Evolutionary conservation across 2,113 vertebrate genomes (phyloP).

Genomic region (Noctilio leporinus): DNA sequence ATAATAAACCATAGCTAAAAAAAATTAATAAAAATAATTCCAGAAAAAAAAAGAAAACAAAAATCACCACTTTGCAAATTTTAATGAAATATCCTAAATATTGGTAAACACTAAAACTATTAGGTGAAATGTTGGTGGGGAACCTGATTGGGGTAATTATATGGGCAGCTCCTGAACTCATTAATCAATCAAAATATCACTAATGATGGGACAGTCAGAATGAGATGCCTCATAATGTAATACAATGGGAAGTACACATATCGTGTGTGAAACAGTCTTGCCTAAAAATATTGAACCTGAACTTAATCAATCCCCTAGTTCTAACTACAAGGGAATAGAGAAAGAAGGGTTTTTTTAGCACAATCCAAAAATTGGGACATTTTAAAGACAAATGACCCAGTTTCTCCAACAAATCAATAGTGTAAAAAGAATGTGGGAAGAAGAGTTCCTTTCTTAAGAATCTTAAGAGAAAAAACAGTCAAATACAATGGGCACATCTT

Average conservation of each 20-base stretch:
- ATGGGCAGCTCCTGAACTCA: background rate
- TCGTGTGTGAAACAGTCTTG: background rate
- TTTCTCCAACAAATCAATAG: conserved; percentile 41
- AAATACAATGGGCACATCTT: background rate
- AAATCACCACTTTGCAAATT: background rate
- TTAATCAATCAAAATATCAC: background rate
- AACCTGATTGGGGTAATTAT: background rate
- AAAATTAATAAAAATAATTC: background rate
- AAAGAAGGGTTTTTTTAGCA: background rate
- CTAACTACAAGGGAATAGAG: background rate
- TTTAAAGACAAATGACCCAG: conserved; percentile 39
- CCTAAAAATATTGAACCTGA: conserved; percentile 15
- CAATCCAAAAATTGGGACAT: background rate
- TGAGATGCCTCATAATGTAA: background rate
- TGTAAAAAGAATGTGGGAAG: background rate
- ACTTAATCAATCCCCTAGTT: background rate
- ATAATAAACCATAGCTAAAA: too few species aligned
- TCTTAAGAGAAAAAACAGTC: background rate
- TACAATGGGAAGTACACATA: background rate
- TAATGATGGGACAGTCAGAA: background rate
- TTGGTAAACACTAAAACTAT: background rate
- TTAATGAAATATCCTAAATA: background rate
- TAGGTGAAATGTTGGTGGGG: background rate
- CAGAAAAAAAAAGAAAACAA: background rate
- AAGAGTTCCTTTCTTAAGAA: background rate